Conservation (phyloP, 2,113 vertebrate genomes). For the Mandrillus leucophaeus region DNA sequence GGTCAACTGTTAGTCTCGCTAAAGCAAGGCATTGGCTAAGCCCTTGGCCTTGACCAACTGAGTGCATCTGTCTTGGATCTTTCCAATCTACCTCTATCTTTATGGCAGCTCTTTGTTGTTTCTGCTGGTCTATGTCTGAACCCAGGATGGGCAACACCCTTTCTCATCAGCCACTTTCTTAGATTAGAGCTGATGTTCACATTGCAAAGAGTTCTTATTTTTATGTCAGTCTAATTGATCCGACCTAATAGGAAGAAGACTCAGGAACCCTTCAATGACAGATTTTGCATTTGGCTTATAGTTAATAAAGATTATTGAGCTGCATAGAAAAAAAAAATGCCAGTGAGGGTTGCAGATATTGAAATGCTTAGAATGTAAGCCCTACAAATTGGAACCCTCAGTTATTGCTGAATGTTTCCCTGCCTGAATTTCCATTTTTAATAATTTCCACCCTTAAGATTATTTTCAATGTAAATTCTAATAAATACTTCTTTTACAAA, state of each 20-base stretch:
- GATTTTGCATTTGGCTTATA: neutral
- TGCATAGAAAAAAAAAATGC: neutral
- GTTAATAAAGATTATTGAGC: neutral
- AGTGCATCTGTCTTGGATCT: neutral
- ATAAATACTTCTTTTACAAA: neutral
- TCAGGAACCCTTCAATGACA: neutral
- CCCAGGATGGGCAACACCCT: neutral
- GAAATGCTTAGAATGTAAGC: neutral
- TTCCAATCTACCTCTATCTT: neutral
- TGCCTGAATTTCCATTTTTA: neutral
- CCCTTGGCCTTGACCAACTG: accelerated
- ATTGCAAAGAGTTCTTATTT: neutral
- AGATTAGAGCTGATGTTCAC: neutral
- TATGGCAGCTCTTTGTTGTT: neutral
- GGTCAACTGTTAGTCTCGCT: neutral
- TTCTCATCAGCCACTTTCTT: neutral
- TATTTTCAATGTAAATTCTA: conserved; percentile 1
- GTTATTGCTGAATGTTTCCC: neutral
- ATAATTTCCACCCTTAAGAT: no score
- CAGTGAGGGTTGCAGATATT: neutral
- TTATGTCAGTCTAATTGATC: neutral
- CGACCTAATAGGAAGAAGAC: neutral
- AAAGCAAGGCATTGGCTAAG: neutral
- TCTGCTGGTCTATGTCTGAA: neutral
- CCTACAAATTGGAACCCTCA: neutral